Percentiles rank a stretch among this genome's conserved stretches.
Evolutionary conservation across 2,888 invertebrate genomes (phyloP).

Genomic region (Tenodera sinensis): DNA sequence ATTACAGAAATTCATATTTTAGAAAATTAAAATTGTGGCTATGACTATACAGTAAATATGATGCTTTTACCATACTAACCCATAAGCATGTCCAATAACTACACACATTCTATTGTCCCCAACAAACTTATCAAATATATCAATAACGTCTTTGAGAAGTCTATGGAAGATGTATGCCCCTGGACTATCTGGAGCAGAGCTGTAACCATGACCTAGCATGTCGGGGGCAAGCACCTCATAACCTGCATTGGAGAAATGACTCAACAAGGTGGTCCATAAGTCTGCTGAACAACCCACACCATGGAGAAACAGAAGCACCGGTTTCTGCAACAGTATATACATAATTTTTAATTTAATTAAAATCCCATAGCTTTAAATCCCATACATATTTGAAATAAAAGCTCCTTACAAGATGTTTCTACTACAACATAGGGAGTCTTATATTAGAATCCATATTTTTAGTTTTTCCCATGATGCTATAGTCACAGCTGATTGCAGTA

Average conservation of each 20-base stretch:
- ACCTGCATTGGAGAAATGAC: slow-evolving; percentile 54
- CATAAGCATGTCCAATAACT: slow-evolving; percentile 65
- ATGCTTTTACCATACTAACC: slow-evolving; percentile 46
- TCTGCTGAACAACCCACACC: slow-evolving; percentile 65
- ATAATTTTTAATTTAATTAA: too few species aligned
- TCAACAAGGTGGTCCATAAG: slow-evolving; percentile 57
- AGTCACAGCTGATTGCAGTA: too few species aligned
- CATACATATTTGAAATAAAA: too few species aligned
- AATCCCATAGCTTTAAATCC: too few species aligned
- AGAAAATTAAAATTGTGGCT: background rate
- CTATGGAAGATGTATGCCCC: slow-evolving; percentile 58
- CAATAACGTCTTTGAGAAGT: slow-evolving; percentile 55
- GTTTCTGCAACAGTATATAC: slow-evolving; percentile 41
- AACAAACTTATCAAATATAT: slow-evolving; percentile 59
- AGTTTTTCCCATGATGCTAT: too few species aligned
- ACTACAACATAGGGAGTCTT: too few species aligned
- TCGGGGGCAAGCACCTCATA: slow-evolving; percentile 64
- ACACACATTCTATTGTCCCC: slow-evolving; percentile 54
- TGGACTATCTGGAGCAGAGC: slow-evolving; percentile 54
- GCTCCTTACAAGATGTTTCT: too few species aligned
- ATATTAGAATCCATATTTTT: too few species aligned
- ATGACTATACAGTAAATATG: background rate
- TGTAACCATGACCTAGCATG: slow-evolving; percentile 64
- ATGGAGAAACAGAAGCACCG: slow-evolving; percentile 60
- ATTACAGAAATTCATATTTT: background rate